These are phyloP conservation scores for Dascillus cervinus DNA, from an alignment of 2,888 invertebrate genomes.

Conservation along the genomic window DNA sequence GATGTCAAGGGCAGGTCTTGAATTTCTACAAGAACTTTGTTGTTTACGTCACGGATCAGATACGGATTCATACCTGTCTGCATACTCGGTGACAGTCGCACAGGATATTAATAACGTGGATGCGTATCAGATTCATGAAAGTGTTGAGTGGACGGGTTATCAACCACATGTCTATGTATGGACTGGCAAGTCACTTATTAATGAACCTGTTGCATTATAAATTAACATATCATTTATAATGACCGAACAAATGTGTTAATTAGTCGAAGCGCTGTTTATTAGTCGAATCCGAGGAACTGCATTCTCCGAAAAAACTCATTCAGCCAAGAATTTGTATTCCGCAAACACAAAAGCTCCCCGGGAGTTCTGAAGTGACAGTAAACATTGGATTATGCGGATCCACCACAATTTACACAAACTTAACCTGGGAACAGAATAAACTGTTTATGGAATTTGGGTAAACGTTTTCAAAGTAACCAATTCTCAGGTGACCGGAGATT, in stretches of 20 bases:
- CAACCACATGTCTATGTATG: conserved; percentile 7
- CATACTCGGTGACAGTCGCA: conserved; percentile 11
- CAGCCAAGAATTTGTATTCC: conserved; percentile 1
- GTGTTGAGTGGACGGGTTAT: conserved; percentile 20
- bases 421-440: conserved; percentile 8
- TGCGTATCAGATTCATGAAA: conserved; percentile 16
- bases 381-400: conserved; percentile 29
- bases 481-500: too few species aligned
- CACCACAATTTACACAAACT: conserved; percentile 22
- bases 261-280: not conserved
- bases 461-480: conserved; percentile 5
- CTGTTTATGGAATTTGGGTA: conserved; percentile 10
- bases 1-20: too few species aligned
- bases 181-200: conserved; percentile 12
- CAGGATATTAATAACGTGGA: conserved; percentile 18
- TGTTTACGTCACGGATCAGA: conserved; percentile 16
- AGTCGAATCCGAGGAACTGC: not conserved
- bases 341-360: conserved; percentile 18
- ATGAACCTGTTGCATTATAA: conserved; percentile 9
- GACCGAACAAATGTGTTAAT: conserved; percentile 1
- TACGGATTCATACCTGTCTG: conserved; percentile 18
- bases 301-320: not conserved
- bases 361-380: conserved; percentile 21
- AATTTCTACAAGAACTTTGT: too few species aligned
- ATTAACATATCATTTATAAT: conserved; percentile 14